Conservation (phyloP, 2,797 vertebrate genomes). For the Zenarchopterus dispar region DNA sequence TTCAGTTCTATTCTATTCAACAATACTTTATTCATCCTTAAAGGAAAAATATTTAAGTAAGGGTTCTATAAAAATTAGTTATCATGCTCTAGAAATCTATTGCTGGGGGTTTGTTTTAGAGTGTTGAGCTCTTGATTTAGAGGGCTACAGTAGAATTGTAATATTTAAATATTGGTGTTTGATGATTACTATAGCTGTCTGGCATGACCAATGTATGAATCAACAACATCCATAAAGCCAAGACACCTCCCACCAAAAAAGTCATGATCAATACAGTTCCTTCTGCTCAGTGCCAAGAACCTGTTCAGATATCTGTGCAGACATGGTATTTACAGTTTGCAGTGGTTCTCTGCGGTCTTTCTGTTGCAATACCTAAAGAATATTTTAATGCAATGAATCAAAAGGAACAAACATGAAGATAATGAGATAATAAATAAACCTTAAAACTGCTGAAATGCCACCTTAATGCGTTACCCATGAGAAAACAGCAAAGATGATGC, state of each 20-base stretch:
- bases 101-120: too few species aligned
- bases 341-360: constrained; percentile 7
- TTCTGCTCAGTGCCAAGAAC: neutral
- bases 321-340: constrained; percentile 5
- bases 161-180: neutral
- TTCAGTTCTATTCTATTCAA: too few species aligned
- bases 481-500: constrained; percentile 47
- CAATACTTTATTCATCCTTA: too few species aligned
- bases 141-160: neutral
- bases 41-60: too few species aligned
- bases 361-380: constrained; percentile 20
- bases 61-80: too few species aligned
- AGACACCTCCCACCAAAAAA: neutral
- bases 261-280: too few species aligned
- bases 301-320: neutral
- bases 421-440: constrained; percentile 62
- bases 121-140: neutral
- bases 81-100: too few species aligned
- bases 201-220: neutral
- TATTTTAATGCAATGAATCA: constrained; percentile 53
- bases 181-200: too few species aligned
- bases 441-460: constrained; percentile 64
- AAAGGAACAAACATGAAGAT: constrained; percentile 65
- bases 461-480: constrained; percentile 59
- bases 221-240: neutral